Base-by-base conservation (phyloP, 2,797 vertebrate species). In the Neosilurus hyrtlii region DNA sequence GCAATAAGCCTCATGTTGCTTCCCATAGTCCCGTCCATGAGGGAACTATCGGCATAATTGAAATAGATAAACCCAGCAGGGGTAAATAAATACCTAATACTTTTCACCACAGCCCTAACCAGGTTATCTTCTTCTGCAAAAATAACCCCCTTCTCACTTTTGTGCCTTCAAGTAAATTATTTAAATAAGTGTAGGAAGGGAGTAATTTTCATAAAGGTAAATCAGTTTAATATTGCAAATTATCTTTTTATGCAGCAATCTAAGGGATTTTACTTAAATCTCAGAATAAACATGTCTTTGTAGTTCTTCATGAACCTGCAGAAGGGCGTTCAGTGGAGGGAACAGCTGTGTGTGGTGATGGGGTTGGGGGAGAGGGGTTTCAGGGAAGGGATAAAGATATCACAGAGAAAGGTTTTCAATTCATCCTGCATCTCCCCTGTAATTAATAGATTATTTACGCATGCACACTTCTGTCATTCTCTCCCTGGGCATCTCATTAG, bases 391-490 rank as follows among this genome's bases (percentile, higher is more conserved):
- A 94, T 92, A 87, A 93, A 93, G 94, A 95, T 92, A 90, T 94
- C 92, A 90, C 88, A 89, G 88, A 89, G 89, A 92, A 94, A 91
- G 89, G 93, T 90, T 90, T 93, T 87, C 90, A 90, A 92, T 93
- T 54, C 54, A 89, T 93, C 92, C 90, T 90, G 85, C 85, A 83
- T 91, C 93, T 93, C 92, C 76, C 91, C 93, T 95, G 95, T 97
- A 97, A 97, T 97, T 96, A 97, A 96, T 95, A 95, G 94, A 96
- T 96, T 95, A 96, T 96, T 96, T 97, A 96, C 95, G 96, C 94
- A 92, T 93, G 94, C 96, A 96, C 95, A 95, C 92, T 94, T 92
- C 94, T 92, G 93, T 92, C 94, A 94, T 93, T 94, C 93, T 92
- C 91, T 92, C 94, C 93, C 94, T 94, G 91, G 93, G 95, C 92